Evolutionary conservation across 2,888 invertebrate genomes (phyloP).

Genomic region (Leucophenga maculata): DNA sequence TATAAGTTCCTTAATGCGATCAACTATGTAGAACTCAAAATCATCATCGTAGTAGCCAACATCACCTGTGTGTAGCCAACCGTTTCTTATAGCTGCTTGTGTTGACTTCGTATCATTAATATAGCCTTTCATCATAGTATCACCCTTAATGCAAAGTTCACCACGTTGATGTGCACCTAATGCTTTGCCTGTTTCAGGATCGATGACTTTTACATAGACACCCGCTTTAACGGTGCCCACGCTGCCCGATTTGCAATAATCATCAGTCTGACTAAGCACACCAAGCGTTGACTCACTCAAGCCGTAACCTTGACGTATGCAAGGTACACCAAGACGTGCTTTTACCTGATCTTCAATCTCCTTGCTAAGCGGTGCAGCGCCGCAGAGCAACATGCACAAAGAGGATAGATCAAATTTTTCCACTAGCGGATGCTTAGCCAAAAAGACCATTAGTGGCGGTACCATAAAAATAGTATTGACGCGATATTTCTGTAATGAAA

Average conservation of each 20-base stretch:
- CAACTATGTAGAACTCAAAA: constrained; percentile 85
- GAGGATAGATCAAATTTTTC: constrained; percentile 83
- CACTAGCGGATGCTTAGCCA: constrained; percentile 86
- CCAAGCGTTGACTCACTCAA: constrained; percentile 85
- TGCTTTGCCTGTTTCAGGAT: constrained; percentile 77
- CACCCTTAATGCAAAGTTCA: constrained; percentile 88
- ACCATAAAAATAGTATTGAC: constrained; percentile 81
- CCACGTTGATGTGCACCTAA: constrained; percentile 81
- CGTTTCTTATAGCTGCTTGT: constrained; percentile 79
- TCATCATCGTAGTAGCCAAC: constrained; percentile 86
- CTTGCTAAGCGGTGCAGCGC: constrained; percentile 86
- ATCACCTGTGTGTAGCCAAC: constrained; percentile 87
- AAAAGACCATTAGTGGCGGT: constrained; percentile 87
- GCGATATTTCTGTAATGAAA: constrained; percentile 71
- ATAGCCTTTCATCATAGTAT: constrained; percentile 88
- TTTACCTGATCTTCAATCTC: constrained; percentile 78
- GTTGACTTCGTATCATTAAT: constrained; percentile 81
- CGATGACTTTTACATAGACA: constrained; percentile 77
- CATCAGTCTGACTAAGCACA: constrained; percentile 70
- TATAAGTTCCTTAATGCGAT: constrained; percentile 90
- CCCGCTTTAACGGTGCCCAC: constrained; percentile 81
- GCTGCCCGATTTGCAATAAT: constrained; percentile 75
- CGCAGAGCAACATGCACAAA: constrained; percentile 80
- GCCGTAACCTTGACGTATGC: constrained; percentile 83
- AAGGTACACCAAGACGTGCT: constrained; percentile 71